Conservation (phyloP, 2,113 vertebrate species). For the Brienomyrus longianalis region DNA sequence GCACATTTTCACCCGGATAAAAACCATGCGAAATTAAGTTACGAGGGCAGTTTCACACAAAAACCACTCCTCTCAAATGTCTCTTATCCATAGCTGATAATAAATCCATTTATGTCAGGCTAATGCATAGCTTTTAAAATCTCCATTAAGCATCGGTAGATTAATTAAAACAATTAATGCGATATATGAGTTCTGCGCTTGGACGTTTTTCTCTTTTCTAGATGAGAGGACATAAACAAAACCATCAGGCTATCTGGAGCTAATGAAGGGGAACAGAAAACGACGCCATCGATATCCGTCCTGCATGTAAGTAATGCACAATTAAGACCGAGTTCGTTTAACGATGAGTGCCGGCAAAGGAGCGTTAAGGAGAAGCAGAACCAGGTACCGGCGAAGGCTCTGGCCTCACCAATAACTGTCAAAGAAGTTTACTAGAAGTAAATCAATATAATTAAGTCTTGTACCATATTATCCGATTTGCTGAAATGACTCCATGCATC, state of each 20-base stretch:
- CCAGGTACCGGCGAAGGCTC: not conserved
- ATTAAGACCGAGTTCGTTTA: constrained; percentile 12
- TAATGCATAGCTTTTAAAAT: constrained; percentile 12
- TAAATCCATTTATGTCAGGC: not conserved
- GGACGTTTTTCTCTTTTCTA: not conserved
- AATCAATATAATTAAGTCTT: not conserved
- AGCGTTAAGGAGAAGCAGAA: not conserved
- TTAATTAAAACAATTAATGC: constrained; percentile 18
- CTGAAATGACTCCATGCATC: not conserved
- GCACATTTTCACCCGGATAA: not conserved
- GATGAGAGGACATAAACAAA: not conserved
- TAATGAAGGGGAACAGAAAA: constrained; percentile 3
- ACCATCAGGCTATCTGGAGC: not conserved
- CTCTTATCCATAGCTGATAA: not conserved
- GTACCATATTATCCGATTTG: not conserved
- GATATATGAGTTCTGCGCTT: not conserved
- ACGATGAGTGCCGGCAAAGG: not conserved
- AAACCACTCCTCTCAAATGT: not conserved
- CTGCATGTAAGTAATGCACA: constrained; percentile 9
- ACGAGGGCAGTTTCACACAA: not conserved
- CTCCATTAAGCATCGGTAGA: not conserved
- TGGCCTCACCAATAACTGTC: not conserved
- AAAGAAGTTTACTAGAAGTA: not conserved
- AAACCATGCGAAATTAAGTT: not conserved
- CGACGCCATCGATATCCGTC: not conserved